A percentile compares a stretch with the other conserved stretches of the same genome.
These are phyloP conservation scores for Threskiornis aethiopicus DNA, from an alignment of 2,797 vertebrate genomes.

Conservation along the genomic window DNA sequence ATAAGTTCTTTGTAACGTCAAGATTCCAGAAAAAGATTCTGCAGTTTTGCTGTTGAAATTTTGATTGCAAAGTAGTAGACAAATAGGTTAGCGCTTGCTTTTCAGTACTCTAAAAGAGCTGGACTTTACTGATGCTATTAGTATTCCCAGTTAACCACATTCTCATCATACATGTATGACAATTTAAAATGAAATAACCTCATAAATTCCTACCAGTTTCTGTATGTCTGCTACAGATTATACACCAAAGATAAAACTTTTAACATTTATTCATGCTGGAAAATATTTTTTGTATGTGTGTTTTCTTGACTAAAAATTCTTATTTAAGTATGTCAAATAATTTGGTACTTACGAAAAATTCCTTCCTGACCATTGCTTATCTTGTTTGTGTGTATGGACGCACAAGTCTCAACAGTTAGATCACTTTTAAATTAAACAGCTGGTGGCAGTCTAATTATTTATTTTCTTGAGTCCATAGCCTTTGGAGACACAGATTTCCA, in stretches of 20 bases:
- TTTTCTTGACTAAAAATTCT: neutral
- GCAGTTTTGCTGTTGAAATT: neutral
- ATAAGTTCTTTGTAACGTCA: neutral
- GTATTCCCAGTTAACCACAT: neutral
- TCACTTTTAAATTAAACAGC: constrained; percentile 26
- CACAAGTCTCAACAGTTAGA: neutral
- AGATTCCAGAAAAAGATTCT: neutral
- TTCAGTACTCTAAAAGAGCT: neutral
- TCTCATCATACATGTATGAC: neutral
- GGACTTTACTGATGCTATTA: neutral
- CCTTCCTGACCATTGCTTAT: neutral
- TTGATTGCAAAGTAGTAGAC: neutral
- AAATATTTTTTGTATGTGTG: neutral
- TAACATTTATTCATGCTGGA: neutral
- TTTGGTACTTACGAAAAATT: neutral
- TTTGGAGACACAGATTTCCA: constrained; percentile 6
- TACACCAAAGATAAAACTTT: neutral
- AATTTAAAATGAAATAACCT: neutral
- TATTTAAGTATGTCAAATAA: neutral
- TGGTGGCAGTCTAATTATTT: neutral
- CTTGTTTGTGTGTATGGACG: neutral
- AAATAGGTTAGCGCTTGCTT: neutral
- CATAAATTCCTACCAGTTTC: neutral
- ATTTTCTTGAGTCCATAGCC: neutral
- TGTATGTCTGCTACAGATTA: neutral